Evolutionary conservation across 2,888 invertebrate species (phyloP).

Genomic region (Thelaira solivaga): DNA sequence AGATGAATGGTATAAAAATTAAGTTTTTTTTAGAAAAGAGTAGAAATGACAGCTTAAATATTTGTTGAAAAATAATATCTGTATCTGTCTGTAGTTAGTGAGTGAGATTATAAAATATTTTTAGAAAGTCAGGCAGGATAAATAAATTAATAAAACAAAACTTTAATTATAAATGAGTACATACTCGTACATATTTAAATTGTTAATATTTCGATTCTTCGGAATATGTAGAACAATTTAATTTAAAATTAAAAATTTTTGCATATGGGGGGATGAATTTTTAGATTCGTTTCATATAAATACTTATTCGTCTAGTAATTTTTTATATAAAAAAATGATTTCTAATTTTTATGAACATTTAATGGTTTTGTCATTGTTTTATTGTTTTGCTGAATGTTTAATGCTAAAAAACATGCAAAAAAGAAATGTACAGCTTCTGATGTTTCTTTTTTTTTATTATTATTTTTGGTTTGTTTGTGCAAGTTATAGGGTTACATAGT

Average conservation of each 20-base stretch:
- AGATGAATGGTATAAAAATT: no score
- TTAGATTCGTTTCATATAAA: neutral
- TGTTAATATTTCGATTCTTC: no score
- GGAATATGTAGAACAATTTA: no score
- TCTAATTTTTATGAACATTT: slow-evolving; percentile 8
- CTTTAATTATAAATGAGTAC: neutral
- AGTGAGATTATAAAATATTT: slow-evolving; percentile 22
- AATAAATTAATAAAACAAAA: neutral
- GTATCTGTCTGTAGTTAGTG: neutral
- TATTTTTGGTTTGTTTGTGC: neutral
- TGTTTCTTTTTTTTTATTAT: slow-evolving; percentile 7
- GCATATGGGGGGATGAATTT: neutral
- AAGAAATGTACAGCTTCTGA: neutral
- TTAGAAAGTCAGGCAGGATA: slow-evolving; percentile 28
- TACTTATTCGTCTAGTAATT: neutral
- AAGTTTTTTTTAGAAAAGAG: neutral
- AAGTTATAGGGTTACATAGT: no score
- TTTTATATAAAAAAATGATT: no score
- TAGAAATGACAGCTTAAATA: slow-evolving; percentile 14
- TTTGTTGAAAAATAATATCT: slow-evolving; percentile 37
- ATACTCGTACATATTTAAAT: no score
- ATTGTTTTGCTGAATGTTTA: slow-evolving; percentile 29
- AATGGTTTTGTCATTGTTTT: slow-evolving; percentile 51
- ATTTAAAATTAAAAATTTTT: no score
- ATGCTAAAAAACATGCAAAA: neutral